Evolutionary conservation across 37 sponge, comb jelly and placozoan species (phyloP).

Genomic region (Spongilla lacustris): DNA sequence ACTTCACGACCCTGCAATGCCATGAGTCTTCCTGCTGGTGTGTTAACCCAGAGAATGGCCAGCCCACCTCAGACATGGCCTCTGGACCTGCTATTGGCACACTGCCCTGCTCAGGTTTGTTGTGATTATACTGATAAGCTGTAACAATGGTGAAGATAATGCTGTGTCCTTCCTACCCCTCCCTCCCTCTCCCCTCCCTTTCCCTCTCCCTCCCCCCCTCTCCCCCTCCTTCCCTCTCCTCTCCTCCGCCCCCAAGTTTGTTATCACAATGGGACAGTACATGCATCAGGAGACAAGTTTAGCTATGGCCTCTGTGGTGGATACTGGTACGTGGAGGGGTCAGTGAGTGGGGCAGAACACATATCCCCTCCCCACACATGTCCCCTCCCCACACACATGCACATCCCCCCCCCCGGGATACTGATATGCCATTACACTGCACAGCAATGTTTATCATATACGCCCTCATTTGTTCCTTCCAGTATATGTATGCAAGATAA

Average conservation of each 20-base stretch:
- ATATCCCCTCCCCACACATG: background rate
- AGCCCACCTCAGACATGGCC: slow-evolving; percentile 37
- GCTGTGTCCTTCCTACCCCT: too few relatives aligned
- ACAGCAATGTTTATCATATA: background rate
- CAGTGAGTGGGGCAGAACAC: too few relatives aligned
- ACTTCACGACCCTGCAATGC: slow-evolving; percentile 45
- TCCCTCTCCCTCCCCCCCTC: too few relatives aligned
- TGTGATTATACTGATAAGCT: background rate
- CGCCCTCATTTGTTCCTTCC: background rate
- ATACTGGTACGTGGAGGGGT: too few relatives aligned
- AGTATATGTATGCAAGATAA: background rate
- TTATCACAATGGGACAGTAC: too few relatives aligned
- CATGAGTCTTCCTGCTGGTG: slow-evolving; percentile 62
- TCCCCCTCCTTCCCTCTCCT: too few relatives aligned
- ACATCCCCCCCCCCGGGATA: too few relatives aligned
- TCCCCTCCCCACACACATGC: background rate
- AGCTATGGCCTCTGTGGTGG: too few relatives aligned
- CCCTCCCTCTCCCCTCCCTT: too few relatives aligned
- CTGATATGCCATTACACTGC: too few relatives aligned
- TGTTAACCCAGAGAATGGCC: slow-evolving; percentile 31
- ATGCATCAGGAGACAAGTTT: too few relatives aligned
- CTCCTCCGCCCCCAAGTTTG: too few relatives aligned
- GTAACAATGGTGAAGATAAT: background rate
- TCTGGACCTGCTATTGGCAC: background rate
- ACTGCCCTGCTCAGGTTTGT: slow-evolving; percentile 38